A percentile compares a stretch with the other conserved stretches of the same genome.
These are phyloP conservation scores for Pemphredon lugubris DNA, from an alignment of 2,888 invertebrate species.

Conservation along the genomic window DNA sequence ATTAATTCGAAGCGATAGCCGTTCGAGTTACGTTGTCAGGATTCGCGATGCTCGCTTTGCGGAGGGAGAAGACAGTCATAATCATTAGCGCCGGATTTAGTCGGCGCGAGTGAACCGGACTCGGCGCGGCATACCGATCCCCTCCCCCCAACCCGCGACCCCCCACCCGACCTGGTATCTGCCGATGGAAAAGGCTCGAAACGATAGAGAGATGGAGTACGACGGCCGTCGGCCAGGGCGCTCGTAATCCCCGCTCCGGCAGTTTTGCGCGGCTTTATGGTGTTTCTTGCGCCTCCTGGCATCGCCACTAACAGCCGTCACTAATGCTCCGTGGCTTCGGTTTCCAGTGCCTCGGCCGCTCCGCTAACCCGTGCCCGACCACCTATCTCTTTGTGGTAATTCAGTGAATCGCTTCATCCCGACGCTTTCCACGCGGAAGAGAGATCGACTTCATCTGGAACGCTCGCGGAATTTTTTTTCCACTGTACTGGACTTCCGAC, in stretches of 20 bases:
- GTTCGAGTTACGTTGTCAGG: too few relatives aligned
- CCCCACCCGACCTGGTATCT: too few relatives aligned
- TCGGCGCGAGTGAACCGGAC: too few relatives aligned
- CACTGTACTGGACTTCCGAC: too few relatives aligned
- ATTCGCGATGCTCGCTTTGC: too few relatives aligned
- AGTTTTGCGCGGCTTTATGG: slow-evolving; percentile 63
- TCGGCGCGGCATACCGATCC: slow-evolving; percentile 31
- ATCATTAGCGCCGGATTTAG: too few relatives aligned
- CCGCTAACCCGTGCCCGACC: slow-evolving; percentile 33
- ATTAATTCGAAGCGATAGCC: too few relatives aligned
- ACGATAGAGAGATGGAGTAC: slow-evolving; percentile 55
- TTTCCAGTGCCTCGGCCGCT: slow-evolving; percentile 15
- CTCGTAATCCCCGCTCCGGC: slow-evolving; percentile 57
- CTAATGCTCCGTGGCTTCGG: slow-evolving; percentile 58
- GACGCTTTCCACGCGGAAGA: neutral
- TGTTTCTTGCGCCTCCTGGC: slow-evolving; percentile 62
- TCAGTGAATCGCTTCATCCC: slow-evolving; percentile 62
- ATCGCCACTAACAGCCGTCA: slow-evolving; percentile 61
- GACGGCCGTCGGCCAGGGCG: slow-evolving; percentile 25
- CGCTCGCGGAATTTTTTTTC: too few relatives aligned
- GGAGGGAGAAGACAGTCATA: too few relatives aligned
- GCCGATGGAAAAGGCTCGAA: slow-evolving; percentile 12
- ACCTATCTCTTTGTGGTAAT: slow-evolving; percentile 59
- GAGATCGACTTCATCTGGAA: too few relatives aligned
- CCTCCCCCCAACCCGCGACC: too few relatives aligned